A percentile compares a stretch with the other conserved stretches of the same genome.
Evolutionary conservation across 2,888 invertebrate genomes (phyloP).

Genomic region (Listrodromus nycthemerus): DNA sequence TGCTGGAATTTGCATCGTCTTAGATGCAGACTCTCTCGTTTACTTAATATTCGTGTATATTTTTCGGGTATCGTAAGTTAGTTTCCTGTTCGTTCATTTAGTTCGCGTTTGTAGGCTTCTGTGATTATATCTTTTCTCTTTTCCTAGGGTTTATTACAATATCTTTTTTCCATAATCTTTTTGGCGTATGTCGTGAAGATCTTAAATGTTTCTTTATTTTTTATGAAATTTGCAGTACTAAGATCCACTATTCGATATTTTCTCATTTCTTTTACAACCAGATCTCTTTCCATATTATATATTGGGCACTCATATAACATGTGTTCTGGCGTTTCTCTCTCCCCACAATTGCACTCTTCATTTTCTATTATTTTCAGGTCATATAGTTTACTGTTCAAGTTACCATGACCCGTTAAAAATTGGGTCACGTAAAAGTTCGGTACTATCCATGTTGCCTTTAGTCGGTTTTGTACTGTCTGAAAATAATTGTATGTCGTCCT

Average conservation of each 20-base stretch:
- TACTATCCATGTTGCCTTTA: neutral
- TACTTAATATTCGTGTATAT: no score
- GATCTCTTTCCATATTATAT: neutral
- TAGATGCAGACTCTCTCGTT: no score
- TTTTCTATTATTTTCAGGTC: neutral
- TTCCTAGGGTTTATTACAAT: no score
- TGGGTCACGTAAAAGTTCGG: neutral
- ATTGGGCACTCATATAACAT: neutral
- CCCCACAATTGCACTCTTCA: neutral
- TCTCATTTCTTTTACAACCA: no score
- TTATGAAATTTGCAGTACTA: no score
- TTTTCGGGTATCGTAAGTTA: no score
- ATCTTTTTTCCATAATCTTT: neutral
- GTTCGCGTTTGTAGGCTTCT: no score
- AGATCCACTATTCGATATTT: no score
- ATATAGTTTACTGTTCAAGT: neutral
- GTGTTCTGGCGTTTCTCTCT: neutral
- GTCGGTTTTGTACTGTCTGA: neutral
- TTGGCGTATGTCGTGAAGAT: neutral
- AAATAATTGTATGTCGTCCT: slow-evolving; percentile 13
- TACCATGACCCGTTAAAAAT: slow-evolving; percentile 5
- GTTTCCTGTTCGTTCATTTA: no score
- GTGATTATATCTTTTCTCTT: no score
- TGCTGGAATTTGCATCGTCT: no score
- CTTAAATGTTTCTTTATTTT: neutral